Percentiles rank a stretch among this genome's conserved stretches.
Conservation (phyloP, 2,888 invertebrate species). For the Orthosia incerta region DNA sequence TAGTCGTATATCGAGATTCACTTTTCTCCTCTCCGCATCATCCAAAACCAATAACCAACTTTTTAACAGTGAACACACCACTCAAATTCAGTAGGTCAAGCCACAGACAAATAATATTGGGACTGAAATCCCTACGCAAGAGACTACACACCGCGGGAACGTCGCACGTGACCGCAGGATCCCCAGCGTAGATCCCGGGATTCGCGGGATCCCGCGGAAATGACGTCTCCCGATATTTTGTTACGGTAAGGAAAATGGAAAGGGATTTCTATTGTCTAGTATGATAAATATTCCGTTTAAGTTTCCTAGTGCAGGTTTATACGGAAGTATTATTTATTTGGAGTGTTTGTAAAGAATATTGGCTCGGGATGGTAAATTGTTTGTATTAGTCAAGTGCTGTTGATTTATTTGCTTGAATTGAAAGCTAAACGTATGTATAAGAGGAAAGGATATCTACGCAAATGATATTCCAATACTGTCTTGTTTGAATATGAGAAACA, state of each 20-base stretch:
- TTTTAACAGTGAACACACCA: background rate
- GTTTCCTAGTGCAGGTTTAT: constrained; percentile 29
- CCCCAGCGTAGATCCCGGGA: constrained; percentile 53
- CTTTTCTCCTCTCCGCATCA: too few species aligned
- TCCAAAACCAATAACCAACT: constrained; percentile 1
- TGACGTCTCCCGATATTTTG: constrained; percentile 69
- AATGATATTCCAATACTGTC: constrained; percentile 9
- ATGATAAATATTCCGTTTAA: constrained; percentile 58
- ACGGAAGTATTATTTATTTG: constrained; percentile 29
- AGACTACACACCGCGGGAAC: constrained; percentile 40
- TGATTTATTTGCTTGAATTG: background rate
- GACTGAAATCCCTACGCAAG: constrained; percentile 42
- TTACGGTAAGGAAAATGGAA: constrained; percentile 60
- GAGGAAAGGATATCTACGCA: constrained; percentile 1
- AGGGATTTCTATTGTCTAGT: constrained; percentile 61
- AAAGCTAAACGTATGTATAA: background rate
- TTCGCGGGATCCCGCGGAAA: constrained; percentile 58
- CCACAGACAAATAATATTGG: constrained; percentile 50
- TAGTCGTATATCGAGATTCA: too few species aligned
- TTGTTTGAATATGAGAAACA: background rate
- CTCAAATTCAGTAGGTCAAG: constrained; percentile 33
- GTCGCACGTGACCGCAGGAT: constrained; percentile 64
- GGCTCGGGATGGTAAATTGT: constrained; percentile 36
- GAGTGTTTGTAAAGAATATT: constrained; percentile 37
- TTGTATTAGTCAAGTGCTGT: background rate